Evolutionary conservation across 1,140 invertebrate genomes (phyloP), one percentile per base, ranked within the genome.

Genomic region (Sitobion miscanthi): DNA sequence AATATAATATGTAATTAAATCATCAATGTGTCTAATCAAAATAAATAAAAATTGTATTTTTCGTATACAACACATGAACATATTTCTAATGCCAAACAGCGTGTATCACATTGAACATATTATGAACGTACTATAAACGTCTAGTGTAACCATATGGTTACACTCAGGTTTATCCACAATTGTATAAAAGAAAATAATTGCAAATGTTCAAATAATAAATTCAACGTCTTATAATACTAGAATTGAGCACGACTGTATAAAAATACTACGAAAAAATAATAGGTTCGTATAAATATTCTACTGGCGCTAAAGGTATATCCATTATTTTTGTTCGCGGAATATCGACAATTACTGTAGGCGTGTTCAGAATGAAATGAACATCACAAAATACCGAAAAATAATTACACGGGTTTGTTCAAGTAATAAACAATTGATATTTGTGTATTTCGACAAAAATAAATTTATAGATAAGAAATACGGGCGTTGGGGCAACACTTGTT

Each of bases 381-480:
- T n/a, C 2, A 5, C 62, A 69, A n/a, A 69, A 69, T n/a, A 30
- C 62, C 8, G 11, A 30, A 30, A 11, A 69, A 69, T 62, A 30
- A 62, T 62, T 25, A 62, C 25, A 25, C 17, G 57, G 25, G 23
- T 62, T 62, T 30, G 25, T 62, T 62, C 30, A 11, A 69, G 30
- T 69, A 69, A 69, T 69, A 77, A n/a, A 77, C 62, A 77, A 77
- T 77, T 77, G 30, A 77, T n/a, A 77, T n/a, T n/a, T 77, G 62
- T n/a, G n/a, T n/a, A n/a, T n/a, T 11, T 77, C 5, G 30, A n/a
- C 30, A 77, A 77, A 77, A 77, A 77, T 77, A 77, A n/a, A 30
- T 35, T 77, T 77, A 4, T 14, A 77, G 30, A 77, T n/a, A n/a
- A n/a, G 30, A 77, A 77, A 77, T 77, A 77, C 9, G 30, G 62